phyloP scores from a whole-genome alignment of 2,113 vertebrate genomes.

The Peromyscus californicus region DNA sequence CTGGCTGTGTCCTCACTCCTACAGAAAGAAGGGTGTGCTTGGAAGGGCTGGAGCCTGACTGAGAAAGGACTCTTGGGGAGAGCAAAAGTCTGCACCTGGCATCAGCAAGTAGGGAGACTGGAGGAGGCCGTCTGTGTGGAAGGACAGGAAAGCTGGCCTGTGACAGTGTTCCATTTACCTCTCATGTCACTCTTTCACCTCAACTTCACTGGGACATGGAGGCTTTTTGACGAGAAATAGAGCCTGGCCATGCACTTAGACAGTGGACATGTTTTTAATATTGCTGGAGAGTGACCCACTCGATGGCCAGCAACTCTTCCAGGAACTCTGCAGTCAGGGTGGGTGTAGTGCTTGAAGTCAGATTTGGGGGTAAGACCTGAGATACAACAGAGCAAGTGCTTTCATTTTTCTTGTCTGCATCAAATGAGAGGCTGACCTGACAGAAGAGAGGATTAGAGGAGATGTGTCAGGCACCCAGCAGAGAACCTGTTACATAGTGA shows the following conservation, averaged over 20 bases:
- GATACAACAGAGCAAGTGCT: background rate
- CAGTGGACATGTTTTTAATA: background rate
- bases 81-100: background rate
- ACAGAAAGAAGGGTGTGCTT: background rate
- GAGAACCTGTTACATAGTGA: background rate
- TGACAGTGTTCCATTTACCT: background rate
- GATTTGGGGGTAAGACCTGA: background rate
- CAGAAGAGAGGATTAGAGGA: background rate
- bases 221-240: background rate
- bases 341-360: background rate
- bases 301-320: background rate
- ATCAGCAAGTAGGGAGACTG: background rate
- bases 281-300: background rate
- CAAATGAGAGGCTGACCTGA: constrained; percentile 6
- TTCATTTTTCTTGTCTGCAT: background rate
- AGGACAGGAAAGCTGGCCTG: no score
- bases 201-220: background rate
- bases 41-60: background rate
- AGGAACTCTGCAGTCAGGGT: background rate
- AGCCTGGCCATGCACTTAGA: background rate
- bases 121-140: background rate
- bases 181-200: background rate
- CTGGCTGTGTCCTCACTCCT: background rate
- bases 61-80: background rate
- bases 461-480: background rate